phyloP scores from a whole-genome alignment of 1,140 invertebrate genomes.

The Hormaphis cornu region DNA sequence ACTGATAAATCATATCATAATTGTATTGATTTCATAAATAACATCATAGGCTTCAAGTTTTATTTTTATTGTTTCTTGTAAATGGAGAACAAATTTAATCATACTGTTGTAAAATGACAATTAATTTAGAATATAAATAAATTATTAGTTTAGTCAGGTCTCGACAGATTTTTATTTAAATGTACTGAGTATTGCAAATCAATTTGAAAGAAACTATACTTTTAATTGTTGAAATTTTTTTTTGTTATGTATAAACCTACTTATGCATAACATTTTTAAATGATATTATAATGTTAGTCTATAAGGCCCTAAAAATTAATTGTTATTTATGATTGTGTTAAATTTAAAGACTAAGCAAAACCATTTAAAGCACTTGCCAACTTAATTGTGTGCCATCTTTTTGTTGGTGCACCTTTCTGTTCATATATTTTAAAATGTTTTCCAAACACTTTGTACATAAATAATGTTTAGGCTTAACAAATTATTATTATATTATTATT shows the following conservation, averaged over 20 bases:
- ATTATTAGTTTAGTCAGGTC: neutral
- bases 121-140: neutral
- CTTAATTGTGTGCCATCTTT: conserved; percentile 8
- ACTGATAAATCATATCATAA: conserved; percentile 11
- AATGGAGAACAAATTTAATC: neutral
- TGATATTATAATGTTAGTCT: neutral
- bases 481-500: conserved; percentile 10
- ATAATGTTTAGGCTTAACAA: conserved; percentile 16
- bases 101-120: neutral
- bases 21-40: neutral
- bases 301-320: neutral
- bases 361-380: neutral
- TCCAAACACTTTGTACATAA: conserved; percentile 22
- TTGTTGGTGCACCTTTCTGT: neutral
- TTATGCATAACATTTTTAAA: conserved; percentile 3
- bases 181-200: conserved; percentile 25
- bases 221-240: conserved; percentile 21
- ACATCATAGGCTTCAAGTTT: neutral
- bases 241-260: conserved; percentile 19
- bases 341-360: conserved; percentile 14
- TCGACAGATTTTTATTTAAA: conserved; percentile 8
- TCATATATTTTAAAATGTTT: conserved; percentile 19
- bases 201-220: conserved; percentile 1
- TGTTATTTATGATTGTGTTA: neutral
- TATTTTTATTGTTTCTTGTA: neutral